Base-by-base conservation (phyloP, 2,797 vertebrate genomes). In the Ispidina lecontei region DNA sequence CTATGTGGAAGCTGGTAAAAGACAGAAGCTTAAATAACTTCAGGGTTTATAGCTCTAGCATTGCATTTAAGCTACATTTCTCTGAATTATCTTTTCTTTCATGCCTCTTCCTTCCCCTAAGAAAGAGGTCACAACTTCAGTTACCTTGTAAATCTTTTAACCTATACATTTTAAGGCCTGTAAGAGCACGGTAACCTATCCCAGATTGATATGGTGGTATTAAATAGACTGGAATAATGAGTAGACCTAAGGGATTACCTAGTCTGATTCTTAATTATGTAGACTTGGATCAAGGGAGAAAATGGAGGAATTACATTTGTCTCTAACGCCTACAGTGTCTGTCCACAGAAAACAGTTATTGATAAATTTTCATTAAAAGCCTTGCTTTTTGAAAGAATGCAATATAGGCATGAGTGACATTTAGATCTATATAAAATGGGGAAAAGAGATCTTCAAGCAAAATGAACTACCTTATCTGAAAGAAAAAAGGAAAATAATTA, bases 181-280 rank as follows among this genome's bases (percentile, higher is more conserved):
- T 70, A 59, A 71, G 35, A 94, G 58, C 62, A 72, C 41, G 43
- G 78, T 76, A 93, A 83, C 84, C 60, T 84, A 73, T 73, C 65
- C 54, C 67, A 85, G 37, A 91, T 55, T 92, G 93, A 90, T 92
- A 87, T 65, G 58, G 44, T 93, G 58, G 33, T 89, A 92, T 96
- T 95, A 94, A 96, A 93, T 89, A 95, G 89, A 88, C 89, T 93
- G 84, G 85, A 96, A 96, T 96, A 96, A 96, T 84, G 91, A 97
- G 85, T 4, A 1, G 82, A 95, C 93, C 95, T 91, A 28, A 80
- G 94, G 91, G 94, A 95, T 95, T 93, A 76, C 84, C 93, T 95
- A 82, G 84, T 91, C 73, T 91, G 80, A 91, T 95, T 91, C 80
- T 95, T 97, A 96, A 93, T 96, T 96, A 97, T 79, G 89, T 91